Evolutionary conservation across 2,888 invertebrate genomes (phyloP).

Genomic region (Autographa gamma): DNA sequence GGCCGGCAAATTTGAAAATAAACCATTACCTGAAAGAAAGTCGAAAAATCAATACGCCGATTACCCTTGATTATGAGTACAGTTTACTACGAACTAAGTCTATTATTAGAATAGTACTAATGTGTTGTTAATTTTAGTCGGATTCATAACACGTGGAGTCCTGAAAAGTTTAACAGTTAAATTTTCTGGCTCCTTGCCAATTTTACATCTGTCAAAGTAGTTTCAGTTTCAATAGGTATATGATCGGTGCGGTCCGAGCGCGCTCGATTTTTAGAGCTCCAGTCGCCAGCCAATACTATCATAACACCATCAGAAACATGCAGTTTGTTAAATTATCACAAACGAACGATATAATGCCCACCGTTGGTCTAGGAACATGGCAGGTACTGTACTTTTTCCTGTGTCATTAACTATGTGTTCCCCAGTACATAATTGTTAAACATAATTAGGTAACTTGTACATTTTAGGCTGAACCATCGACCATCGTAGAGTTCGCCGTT

Average conservation of each 20-base stretch:
- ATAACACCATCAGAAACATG: conserved; percentile 76
- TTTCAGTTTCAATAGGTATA: conserved; percentile 65
- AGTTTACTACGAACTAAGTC: not conserved
- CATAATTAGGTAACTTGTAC: conserved; percentile 34
- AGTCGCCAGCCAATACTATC: conserved; percentile 52
- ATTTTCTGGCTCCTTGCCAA: conserved; percentile 76
- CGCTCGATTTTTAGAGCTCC: conserved; percentile 59
- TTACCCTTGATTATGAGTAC: not conserved
- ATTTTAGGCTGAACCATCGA: conserved; percentile 87
- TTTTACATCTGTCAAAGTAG: conserved; percentile 67
- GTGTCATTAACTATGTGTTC: conserved; percentile 5
- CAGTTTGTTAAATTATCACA: conserved; percentile 82
- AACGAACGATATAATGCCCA: conserved; percentile 90
- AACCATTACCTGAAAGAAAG: conserved; percentile 14
- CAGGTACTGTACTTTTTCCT: conserved; percentile 81
- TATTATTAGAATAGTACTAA: not conserved
- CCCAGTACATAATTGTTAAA: conserved; percentile 6
- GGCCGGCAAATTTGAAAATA: conserved; percentile 57
- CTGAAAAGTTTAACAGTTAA: conserved; percentile 17
- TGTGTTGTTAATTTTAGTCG: not conserved
- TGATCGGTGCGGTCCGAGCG: conserved; percentile 62
- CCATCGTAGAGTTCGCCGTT: conserved; percentile 90
- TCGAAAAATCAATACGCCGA: conserved; percentile 37
- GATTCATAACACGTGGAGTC: not conserved
- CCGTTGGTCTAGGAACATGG: conserved; percentile 93